Evolutionary conservation across 2,888 invertebrate species (phyloP), one percentile per base, ranked within the genome.

Genomic region (Drosophila nr. medialis): DNA sequence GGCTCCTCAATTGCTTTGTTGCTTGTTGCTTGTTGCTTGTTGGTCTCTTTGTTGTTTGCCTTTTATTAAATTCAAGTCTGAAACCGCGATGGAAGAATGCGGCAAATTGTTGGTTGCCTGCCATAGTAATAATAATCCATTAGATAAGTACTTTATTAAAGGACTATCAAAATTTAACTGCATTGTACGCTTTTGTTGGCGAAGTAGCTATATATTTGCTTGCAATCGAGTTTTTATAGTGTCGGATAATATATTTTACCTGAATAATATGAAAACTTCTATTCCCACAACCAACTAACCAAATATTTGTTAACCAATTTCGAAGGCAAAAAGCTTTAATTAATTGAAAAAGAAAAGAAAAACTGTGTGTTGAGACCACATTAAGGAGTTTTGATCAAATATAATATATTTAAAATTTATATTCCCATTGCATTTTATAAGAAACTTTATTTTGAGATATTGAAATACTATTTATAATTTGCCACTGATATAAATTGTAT

Each of bases 1-100:
- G 89, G 87, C 72, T 62, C 81, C 89, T 81, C 84, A 89, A 84
- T 86, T 80, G 87, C 84, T 77, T 89, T 82, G 85, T 75, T 77
- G 81, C 85, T 77, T 75, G 40, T 27, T 29, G 29, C 29, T 29
- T 29, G 29, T 50, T 59, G 63, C 63, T 36, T 38, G 48, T 34
- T 56, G 38, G 42, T 10, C 30, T 29, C 30, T 38, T 36, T n/a
- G 40, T n/a, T 10, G 21, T 18, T 38, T 48, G 53, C 61, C 48
- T 72, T 70, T 83, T 88, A 84, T 84, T 88, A 88, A 88, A 88
- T 84, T 86, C 55, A 69, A 72, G 67, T 62, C 63, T 30, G 53
- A 29, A 51, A 53, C 38, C n/a, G 32, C 15, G 36, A 36, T 29
- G 21, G 45, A 48, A 55, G 27, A 38, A 40, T 36, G 51, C 59